Base-by-base conservation (phyloP, 2,113 vertebrate species). In the Ardeotis arabs region DNA sequence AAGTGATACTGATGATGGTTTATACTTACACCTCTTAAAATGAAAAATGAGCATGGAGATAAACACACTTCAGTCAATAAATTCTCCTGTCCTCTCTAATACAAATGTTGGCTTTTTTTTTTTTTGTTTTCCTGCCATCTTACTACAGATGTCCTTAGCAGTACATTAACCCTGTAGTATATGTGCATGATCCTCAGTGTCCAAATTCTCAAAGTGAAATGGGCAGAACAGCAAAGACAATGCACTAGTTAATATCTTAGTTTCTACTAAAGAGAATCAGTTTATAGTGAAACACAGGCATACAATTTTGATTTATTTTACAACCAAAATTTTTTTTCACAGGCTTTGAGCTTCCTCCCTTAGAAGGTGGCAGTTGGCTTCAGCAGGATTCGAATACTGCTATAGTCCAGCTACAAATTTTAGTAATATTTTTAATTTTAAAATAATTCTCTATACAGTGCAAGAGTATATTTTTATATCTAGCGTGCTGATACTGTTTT, bases 21-120 rank as follows among this genome's bases (percentile, higher is more conserved):
- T 83, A 37, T 31, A 14, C n/a, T 73, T 87, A 50, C 22, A 80
- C 28, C 55, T 90, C 84, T 89, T 96, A 74, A 93, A 95, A 63
- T 74, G 29, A 96, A 76, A 83, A 76, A 79, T 4, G 11, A 90
- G 22, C n/a, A 19, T 66, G 44, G n/a, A 83, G 90, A 91, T 78
- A 82, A 87, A 81, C 28, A 78, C 39, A n/a, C 62, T 76, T 75
- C 64, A 79, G 55, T 22, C 45, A 82, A 63, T 87, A 93, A 93
- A 73, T 87, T 91, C 60, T 92, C 58, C 37, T 39, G 67, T 77
- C 31, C 18, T 77, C 14, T 93, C 44, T 56, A 45, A 79, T 50
- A 45, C 13, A 89, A 95, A 49, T 72, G 15, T 27, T 76, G n/a
- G 16, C 3, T 39, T 44, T 52, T 84, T 66, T 41, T 25, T 20